A percentile compares a stretch with the other conserved stretches of the same genome.
phyloP scores from a whole-genome alignment of 92 coral and sea anemone species.

The Porites rus region DNA sequence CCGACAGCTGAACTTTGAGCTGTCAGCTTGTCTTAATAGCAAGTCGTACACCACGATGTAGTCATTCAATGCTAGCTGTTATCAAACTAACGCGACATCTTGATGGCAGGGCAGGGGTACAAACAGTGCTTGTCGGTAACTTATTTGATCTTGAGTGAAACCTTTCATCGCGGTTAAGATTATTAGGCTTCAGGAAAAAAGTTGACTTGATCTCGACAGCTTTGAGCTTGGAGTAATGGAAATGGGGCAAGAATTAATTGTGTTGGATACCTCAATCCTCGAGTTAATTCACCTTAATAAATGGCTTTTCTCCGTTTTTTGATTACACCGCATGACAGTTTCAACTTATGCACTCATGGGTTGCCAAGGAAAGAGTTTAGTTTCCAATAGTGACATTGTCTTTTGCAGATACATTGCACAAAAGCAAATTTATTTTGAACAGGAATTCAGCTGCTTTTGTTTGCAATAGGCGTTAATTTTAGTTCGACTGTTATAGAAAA shows the following conservation, averaged over 20 bases:
- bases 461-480: constrained; percentile 53
- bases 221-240: constrained; percentile 60
- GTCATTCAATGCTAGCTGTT: constrained; percentile 48
- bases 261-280: constrained; percentile 64
- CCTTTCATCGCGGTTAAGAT: constrained; percentile 61
- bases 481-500: constrained; percentile 51
- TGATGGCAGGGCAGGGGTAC: constrained; percentile 79
- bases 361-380: constrained; percentile 29
- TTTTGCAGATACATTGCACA: constrained; percentile 53
- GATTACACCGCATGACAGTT: constrained; percentile 7
- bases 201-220: constrained; percentile 67
- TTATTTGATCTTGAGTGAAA: constrained; percentile 61
- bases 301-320: neutral
- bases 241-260: constrained; percentile 67
- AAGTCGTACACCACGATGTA: constrained; percentile 56
- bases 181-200: constrained; percentile 45
- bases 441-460: constrained; percentile 70
- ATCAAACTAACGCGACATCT: constrained; percentile 59
- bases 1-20: constrained; percentile 69
- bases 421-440: constrained; percentile 43
- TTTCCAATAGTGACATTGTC: constrained; percentile 27
- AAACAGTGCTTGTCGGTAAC: constrained; percentile 36
- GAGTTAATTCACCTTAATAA: constrained; percentile 33
- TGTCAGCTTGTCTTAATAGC: constrained; percentile 83
- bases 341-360: neutral